phyloP scores from a whole-genome alignment of 30 jellyfish, hydroid and myxozoan species.

The Pseudorhiza aurosa region DNA sequence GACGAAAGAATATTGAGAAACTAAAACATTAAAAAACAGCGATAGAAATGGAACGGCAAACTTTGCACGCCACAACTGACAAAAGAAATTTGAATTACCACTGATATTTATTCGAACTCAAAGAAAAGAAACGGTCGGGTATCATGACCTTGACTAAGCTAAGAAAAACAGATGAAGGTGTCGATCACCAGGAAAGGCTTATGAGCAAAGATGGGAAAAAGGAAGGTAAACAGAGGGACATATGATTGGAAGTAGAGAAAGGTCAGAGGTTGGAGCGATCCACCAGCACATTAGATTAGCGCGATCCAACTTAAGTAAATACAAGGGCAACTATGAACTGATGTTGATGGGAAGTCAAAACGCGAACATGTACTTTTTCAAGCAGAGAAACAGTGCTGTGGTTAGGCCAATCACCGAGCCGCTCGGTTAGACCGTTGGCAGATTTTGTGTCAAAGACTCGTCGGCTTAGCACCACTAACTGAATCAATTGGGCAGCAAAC shows the following conservation, averaged over 20 bases:
- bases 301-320: slow-evolving; percentile 1
- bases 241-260: slow-evolving; percentile 1
- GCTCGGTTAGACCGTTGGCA: not conserved
- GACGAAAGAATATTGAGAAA: not conserved
- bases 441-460: too few relatives aligned
- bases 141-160: slow-evolving; percentile 6
- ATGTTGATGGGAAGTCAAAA: not conserved
- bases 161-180: slow-evolving; percentile 17
- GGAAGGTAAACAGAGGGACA: slow-evolving; percentile 22
- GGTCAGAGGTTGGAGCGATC: slow-evolving; percentile 7
- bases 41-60: too few relatives aligned
- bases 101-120: slow-evolving; percentile 6
- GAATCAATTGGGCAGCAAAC: too few relatives aligned
- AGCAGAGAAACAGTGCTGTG: slow-evolving; percentile 6
- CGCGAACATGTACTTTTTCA: slow-evolving; percentile 10
- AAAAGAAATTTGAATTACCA: not conserved
- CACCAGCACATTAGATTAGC: not conserved
- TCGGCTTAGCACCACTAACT: too few relatives aligned
- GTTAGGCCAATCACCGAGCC: not conserved
- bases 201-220: slow-evolving; percentile 3
- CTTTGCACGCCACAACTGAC: not conserved
- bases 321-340: not conserved
- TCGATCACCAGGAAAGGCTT: slow-evolving; percentile 34
- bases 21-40: too few relatives aligned
- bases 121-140: slow-evolving; percentile 48